These are phyloP conservation scores for Drosophila borealis DNA, from an alignment of 2,888 invertebrate genomes.

Conservation along the genomic window DNA sequence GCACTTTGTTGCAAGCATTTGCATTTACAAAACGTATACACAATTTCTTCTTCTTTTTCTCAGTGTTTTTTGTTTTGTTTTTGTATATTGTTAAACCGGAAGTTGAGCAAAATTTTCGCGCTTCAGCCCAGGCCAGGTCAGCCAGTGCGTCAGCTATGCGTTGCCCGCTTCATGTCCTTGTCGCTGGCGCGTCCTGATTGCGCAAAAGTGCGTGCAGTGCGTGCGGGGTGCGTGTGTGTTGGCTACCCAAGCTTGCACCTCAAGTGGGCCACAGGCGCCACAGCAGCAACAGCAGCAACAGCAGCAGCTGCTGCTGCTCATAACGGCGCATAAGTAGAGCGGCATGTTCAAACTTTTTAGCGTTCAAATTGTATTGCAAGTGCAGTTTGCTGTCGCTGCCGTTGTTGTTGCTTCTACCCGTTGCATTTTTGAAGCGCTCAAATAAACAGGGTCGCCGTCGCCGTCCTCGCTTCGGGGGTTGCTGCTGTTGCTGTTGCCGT, in stretches of 20 bases:
- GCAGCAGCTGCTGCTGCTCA: constrained; percentile 51
- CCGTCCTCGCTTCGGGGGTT: constrained; percentile 55
- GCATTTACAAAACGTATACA: constrained; percentile 41
- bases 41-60: constrained; percentile 1
- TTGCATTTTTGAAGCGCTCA: constrained; percentile 74
- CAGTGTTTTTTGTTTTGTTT: constrained; percentile 9
- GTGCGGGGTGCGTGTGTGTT: constrained; percentile 56
- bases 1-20: constrained; percentile 40
- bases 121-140: constrained; percentile 7
- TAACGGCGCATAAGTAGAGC: constrained; percentile 77
- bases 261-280: constrained; percentile 60
- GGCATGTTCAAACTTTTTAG: constrained; percentile 77
- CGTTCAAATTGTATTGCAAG: constrained; percentile 76
- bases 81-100: constrained; percentile 47
- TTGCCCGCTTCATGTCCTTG: constrained; percentile 11
- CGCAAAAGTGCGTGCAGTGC: constrained; percentile 75
- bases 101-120: constrained; percentile 38
- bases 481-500: constrained; percentile 51
- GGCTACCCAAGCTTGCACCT: constrained; percentile 33
- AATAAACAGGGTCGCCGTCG: constrained; percentile 74
- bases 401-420: constrained; percentile 45
- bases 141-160: constrained; percentile 28
- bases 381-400: constrained; percentile 49
- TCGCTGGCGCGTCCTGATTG: constrained; percentile 60
- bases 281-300: constrained; percentile 15